Base-by-base conservation (phyloP, 2,888 invertebrate genomes). In the Scaptomyza flava region DNA sequence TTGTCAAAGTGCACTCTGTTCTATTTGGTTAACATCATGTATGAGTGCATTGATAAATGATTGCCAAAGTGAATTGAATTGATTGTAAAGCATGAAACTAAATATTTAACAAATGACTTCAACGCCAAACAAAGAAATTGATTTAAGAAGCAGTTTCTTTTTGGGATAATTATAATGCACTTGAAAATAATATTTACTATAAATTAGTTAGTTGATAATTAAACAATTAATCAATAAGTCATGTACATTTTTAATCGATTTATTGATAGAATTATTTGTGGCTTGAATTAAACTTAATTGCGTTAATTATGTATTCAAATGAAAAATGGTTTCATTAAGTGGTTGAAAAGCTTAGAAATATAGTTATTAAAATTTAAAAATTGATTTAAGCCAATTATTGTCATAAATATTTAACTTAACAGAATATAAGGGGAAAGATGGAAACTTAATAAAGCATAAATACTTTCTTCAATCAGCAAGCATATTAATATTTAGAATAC, bases 1-100 rank as follows among this genome's bases (percentile, higher is more conserved):
- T 42, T 43, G 38, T 52, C 61, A 68, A 72, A 74, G 41, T 68
- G 74, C 59, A 73, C 54, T 46, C 27, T 33, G 17, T 41, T 41
- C 17, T 54, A 52, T 20, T 36, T 23, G 46, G 27, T 33, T 20
- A 64, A 38, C 63, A 52, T 4, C 41, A 9, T 17, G 41, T 33
- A 34, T 47, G n/a, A 51, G 30, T 51, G 17, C 41, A 34, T 23
- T 12, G 31, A 23, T 38, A 38, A 64, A 65, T 53, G 46, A 53
- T 66, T 34, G 33, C n/a, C 9, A 43, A 34, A 34, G 8, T 41
- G 11, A 6, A 6, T 31, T 23, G 12, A 34, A 34, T 6, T 33
- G 31, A 5, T 7, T 47, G 30, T 27, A 33, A 9, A 33, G 12
- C 14, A 2, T 14, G 6, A 12, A 12, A 43, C 23, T n/a, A 6